A percentile compares a stretch with the other conserved stretches of the same genome.
Evolutionary conservation across 2,113 vertebrate species (phyloP).

Genomic region (Mesocricetus auratus): DNA sequence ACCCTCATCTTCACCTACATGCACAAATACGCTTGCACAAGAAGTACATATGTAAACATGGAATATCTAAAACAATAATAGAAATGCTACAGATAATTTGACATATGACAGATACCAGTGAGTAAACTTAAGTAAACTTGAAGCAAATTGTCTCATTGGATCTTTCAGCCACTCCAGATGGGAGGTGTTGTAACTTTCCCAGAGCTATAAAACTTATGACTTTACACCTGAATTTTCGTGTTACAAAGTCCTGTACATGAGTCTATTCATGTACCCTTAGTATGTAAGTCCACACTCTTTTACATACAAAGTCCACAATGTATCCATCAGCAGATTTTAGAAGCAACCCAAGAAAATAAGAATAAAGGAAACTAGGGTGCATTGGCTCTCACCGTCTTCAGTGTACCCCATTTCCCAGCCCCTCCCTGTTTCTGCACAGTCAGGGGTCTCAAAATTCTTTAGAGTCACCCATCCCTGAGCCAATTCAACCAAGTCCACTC

Average conservation of each 20-base stretch:
- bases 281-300: neutral
- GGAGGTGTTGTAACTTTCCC: neutral
- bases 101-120: neutral
- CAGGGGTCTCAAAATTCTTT: neutral
- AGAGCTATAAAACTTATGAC: neutral
- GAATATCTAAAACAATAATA: neutral
- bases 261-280: neutral
- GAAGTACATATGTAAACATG: neutral
- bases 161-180: neutral
- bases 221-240: neutral
- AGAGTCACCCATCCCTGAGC: neutral
- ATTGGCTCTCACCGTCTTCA: neutral
- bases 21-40: neutral
- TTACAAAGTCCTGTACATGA: slow-evolving; percentile 17
- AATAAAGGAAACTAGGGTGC: neutral
- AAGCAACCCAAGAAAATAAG: neutral
- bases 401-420: neutral
- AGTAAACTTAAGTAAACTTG: slow-evolving; percentile 16
- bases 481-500: neutral
- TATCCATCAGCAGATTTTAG: neutral
- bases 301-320: neutral
- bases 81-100: neutral
- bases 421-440: neutral
- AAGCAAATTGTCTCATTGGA: neutral
- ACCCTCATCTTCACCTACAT: neutral